Conservation (phyloP, 2,113 vertebrate genomes). For the Hepsetus odoe region DNA sequence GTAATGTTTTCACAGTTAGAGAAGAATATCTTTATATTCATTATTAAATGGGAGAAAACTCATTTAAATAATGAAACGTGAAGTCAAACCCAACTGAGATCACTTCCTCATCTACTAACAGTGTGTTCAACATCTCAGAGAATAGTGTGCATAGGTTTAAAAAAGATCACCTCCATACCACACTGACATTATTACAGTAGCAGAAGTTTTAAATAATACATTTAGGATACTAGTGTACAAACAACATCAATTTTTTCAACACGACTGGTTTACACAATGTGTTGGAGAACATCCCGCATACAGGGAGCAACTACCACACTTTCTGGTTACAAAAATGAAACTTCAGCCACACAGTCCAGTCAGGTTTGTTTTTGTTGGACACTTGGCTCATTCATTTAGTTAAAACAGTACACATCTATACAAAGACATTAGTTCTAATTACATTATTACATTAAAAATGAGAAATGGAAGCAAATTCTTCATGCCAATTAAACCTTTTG, state of each 20-base stretch:
- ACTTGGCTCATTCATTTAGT: background rate
- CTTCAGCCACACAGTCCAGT: background rate
- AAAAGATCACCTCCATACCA: background rate
- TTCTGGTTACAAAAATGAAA: background rate
- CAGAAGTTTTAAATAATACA: background rate
- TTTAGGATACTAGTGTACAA: background rate
- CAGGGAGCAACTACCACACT: background rate
- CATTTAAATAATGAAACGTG: too few species aligned
- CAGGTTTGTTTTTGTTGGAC: background rate
- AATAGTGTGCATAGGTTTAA: background rate
- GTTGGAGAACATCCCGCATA: background rate
- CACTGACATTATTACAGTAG: background rate
- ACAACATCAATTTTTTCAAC: background rate
- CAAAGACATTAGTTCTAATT: background rate
- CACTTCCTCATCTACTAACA: too few species aligned
- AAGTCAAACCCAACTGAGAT: too few species aligned
- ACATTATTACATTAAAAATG: too few species aligned
- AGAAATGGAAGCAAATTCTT: too few species aligned
- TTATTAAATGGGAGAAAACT: background rate
- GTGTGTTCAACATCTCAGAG: background rate
- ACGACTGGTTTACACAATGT: background rate
- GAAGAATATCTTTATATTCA: background rate
- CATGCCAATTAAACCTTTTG: too few species aligned
- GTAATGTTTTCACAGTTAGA: background rate
- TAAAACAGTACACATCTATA: background rate